Evolutionary conservation across 2,113 vertebrate genomes (phyloP).

Genomic region (Percina caprodes): DNA sequence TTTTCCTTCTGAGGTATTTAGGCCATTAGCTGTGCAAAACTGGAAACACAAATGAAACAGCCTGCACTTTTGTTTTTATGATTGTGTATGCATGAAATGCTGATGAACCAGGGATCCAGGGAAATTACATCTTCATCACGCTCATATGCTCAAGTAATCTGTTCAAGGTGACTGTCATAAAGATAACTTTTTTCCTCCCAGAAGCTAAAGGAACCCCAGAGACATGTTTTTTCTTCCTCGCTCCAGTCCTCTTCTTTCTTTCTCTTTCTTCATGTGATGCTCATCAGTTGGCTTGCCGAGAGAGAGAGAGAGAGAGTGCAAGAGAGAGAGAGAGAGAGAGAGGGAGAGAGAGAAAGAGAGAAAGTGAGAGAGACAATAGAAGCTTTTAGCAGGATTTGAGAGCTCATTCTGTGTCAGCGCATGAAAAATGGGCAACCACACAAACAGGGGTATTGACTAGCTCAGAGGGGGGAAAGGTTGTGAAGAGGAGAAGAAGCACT

Average conservation of each 20-base stretch:
- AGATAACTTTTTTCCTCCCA: conserved; percentile 38
- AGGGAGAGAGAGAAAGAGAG: no score
- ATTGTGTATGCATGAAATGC: conserved; percentile 61
- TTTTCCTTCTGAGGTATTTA: background rate
- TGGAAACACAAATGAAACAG: conserved; percentile 45
- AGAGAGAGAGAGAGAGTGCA: conserved; percentile 42
- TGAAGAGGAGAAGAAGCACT: conserved; percentile 62
- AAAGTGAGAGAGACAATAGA: conserved; percentile 80
- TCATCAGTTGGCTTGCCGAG: conserved; percentile 77
- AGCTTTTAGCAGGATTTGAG: conserved; percentile 75
- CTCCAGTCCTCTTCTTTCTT: conserved; percentile 6
- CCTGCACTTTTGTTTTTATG: conserved; percentile 30
- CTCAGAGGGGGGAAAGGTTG: conserved; percentile 11
- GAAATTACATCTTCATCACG: conserved; percentile 69
- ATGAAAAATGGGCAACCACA: conserved; percentile 81
- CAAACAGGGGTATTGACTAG: conserved; percentile 83
- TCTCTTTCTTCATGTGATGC: conserved; percentile 62
- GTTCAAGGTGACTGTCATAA: conserved; percentile 68
- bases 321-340: conserved; percentile 49
- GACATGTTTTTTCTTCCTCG: conserved; percentile 18
- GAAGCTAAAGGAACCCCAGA: conserved; percentile 32
- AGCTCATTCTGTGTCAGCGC: conserved; percentile 75
- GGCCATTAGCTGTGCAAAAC: conserved; percentile 6
- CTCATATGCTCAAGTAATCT: conserved; percentile 50
- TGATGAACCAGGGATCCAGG: conserved; percentile 45